Conservation (phyloP, 2,888 invertebrate species). For the Tineola bisselliella region DNA sequence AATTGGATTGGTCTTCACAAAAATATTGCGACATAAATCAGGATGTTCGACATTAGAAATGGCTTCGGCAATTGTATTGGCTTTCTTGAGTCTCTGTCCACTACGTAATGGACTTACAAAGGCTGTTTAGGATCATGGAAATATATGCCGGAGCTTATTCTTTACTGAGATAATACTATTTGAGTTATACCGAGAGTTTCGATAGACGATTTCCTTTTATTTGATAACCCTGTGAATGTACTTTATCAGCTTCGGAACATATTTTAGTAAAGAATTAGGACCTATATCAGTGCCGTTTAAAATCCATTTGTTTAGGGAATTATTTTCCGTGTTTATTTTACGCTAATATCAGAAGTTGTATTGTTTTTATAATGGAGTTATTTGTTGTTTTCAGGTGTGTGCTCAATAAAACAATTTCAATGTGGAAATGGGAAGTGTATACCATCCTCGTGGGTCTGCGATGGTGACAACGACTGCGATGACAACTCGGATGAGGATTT, state of each 20-base stretch:
- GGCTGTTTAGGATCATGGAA: conserved; percentile 43
- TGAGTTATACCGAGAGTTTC: conserved; percentile 45
- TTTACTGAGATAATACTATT: conserved; percentile 25
- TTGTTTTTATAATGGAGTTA: too few relatives aligned
- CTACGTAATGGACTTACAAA: conserved; percentile 45
- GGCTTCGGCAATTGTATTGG: conserved; percentile 34
- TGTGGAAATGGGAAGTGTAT: conserved; percentile 81
- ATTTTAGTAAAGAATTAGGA: too few relatives aligned
- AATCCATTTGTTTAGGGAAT: too few relatives aligned
- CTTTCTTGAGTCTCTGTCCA: conserved; percentile 33
- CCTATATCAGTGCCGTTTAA: too few relatives aligned
- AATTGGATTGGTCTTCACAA: conserved; percentile 26
- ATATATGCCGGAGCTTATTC: conserved; percentile 32
- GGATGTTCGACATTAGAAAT: conserved; percentile 30
- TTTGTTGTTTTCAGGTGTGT: conserved; percentile 46
- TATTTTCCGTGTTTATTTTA: background rate
- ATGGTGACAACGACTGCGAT: conserved; percentile 80
- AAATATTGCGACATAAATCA: conserved; percentile 46
- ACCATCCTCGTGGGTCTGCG: conserved; percentile 80
- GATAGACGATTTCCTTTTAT: conserved; percentile 25
- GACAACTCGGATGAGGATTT: conserved; percentile 85
- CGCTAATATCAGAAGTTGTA: too few relatives aligned
- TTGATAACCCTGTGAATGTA: background rate
- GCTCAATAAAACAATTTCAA: conserved; percentile 77
- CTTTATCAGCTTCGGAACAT: too few relatives aligned